Evolutionary conservation across 2,888 invertebrate genomes (phyloP), one percentile per base, ranked within the genome.

Genomic region (Leptinotarsa tumamoca): DNA sequence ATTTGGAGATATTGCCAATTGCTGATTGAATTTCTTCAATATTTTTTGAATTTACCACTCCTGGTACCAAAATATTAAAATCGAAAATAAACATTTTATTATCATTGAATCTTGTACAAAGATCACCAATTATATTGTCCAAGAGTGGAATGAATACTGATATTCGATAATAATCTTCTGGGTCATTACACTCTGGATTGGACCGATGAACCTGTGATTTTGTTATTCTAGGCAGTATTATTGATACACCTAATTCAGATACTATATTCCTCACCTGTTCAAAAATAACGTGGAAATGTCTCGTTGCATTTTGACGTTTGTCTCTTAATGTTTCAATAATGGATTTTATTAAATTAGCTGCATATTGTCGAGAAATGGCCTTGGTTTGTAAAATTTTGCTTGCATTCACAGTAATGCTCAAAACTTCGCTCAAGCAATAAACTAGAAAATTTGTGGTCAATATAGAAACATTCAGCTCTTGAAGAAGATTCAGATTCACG

Each of bases 361-460:
- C 67, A 67, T 18, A 67, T 13, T 21, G 21, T 67, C 50, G 49
- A 67, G 49, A 49, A 10, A 67, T 21, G 14, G 51, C 18, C 15
- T 18, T 67, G 18, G 67, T 67, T 67, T 67, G 67, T 18, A 67
- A 23, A 50, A 67, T 67, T 50, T 67, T 49, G 50, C 21, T 14
- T 50, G 50, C 49, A 67, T 50, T 18, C 5, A 67, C 23, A 50
- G 50, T 67, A 13, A 49, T 50, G n/a, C n/a, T 18, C 51, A 67
- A 51, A 67, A 67, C 51, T 50, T 18, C 18, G 15, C 50, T 33
- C 4, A 67, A 23, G 50, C 10, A 49, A 51, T 15, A 68, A 21
- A 68, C 68, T 23, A 68, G 50, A 51, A 68, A 68, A 68, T 23
- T 52, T 50, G 51, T 68, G 7, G 5, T 21, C 15, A 14, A 58